A percentile compares a stretch with the other conserved stretches of the same genome.
Evolutionary conservation across 2,888 invertebrate species (phyloP).

Genomic region (Euplexia lucipara): DNA sequence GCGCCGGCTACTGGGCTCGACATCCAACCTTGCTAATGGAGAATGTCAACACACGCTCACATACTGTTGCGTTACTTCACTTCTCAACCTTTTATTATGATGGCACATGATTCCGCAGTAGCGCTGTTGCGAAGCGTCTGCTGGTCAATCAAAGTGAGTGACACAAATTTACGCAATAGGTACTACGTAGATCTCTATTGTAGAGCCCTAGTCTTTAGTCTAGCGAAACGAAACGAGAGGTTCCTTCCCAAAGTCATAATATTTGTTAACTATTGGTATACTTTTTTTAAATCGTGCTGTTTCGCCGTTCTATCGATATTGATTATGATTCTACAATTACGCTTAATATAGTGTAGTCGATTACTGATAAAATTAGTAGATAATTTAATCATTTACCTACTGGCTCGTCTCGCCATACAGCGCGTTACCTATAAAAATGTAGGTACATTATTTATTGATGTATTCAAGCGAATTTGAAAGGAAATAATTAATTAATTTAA

Average conservation of each 20-base stretch:
- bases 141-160: constrained; percentile 28
- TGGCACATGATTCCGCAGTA: constrained; percentile 34
- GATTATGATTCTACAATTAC: constrained; percentile 39
- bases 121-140: constrained; percentile 27
- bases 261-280: background rate
- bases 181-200: background rate
- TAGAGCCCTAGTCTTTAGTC: background rate
- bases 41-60: constrained; percentile 81
- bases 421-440: constrained; percentile 43
- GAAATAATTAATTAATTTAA: constrained; percentile 88
- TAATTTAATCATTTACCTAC: constrained; percentile 47
- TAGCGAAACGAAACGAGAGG: background rate
- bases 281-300: constrained; percentile 9
- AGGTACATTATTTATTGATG: constrained; percentile 65
- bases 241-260: background rate
- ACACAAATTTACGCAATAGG: constrained; percentile 17
- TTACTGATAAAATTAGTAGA: constrained; percentile 53
- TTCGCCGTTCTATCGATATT: constrained; percentile 42
- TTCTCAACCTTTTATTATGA: constrained; percentile 48
- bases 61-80: constrained; percentile 57
- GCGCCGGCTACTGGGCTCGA: constrained; percentile 69
- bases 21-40: constrained; percentile 82
- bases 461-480: constrained; percentile 85
- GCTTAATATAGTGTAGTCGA: constrained; percentile 35
- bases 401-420: constrained; percentile 33